phyloP scores from a whole-genome alignment of 2,113 vertebrate genomes.

The Upupa epops region DNA sequence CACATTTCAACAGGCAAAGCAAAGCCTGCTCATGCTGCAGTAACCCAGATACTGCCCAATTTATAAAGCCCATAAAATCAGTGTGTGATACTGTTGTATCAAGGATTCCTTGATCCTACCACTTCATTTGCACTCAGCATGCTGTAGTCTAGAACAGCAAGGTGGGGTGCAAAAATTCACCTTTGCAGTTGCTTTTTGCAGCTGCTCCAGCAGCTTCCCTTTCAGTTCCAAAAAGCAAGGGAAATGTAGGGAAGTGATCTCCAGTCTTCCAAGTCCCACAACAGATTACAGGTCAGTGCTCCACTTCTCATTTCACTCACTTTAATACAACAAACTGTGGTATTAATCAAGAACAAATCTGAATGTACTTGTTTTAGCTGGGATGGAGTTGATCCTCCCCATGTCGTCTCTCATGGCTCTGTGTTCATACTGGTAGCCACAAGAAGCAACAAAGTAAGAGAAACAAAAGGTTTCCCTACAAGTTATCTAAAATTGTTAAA shows the following conservation, averaged over 20 bases:
- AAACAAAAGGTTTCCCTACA: neutral
- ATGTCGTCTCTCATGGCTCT: no score
- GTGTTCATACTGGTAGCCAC: no score
- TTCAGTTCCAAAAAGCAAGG: neutral
- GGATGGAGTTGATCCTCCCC: neutral
- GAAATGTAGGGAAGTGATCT: neutral
- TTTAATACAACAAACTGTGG: neutral
- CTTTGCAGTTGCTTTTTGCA: neutral
- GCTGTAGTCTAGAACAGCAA: neutral
- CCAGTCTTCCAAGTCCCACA: neutral
- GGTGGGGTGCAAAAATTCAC: accelerated
- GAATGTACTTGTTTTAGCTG: no score
- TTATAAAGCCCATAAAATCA: neutral
- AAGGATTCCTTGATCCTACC: neutral
- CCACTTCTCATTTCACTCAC: neutral
- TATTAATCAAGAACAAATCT: neutral
- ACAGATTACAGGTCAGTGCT: neutral
- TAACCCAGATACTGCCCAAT: neutral
- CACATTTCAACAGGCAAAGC: neutral
- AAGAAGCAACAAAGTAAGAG: neutral
- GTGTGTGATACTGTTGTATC: neutral
- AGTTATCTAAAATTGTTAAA: neutral
- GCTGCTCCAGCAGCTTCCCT: neutral
- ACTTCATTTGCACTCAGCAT: neutral
- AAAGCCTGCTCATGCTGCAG: neutral